A percentile compares a stretch with the other conserved stretches of the same genome.
phyloP scores from a whole-genome alignment of 2,888 invertebrate species.

The Pachymerium ferrugineum region DNA sequence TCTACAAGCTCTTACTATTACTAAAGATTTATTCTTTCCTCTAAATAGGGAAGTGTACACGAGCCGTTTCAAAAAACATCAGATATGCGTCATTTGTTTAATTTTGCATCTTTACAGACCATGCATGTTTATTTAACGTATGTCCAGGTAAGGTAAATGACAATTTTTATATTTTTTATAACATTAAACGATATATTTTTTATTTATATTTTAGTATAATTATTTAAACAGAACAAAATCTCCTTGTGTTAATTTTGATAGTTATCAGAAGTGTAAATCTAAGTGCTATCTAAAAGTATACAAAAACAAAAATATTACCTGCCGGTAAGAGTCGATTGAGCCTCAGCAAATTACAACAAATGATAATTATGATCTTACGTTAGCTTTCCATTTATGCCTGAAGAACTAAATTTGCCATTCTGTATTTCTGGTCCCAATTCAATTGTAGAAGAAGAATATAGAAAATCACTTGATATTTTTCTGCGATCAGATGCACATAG shows the following conservation, averaged over 20 bases:
- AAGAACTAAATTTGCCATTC: not conserved
- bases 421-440: not conserved
- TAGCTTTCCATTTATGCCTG: not conserved
- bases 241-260: not conserved
- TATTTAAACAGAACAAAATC: not conserved
- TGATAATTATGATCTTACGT: not conserved
- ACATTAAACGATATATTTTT: not conserved
- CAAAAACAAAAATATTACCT: not conserved
- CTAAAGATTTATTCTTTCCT: too few species aligned
- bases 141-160: not conserved
- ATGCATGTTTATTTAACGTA: not conserved
- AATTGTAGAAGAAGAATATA: not conserved
- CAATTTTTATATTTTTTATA: too few species aligned
- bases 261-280: not conserved
- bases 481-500: not conserved
- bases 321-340: not conserved
- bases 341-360: not conserved
- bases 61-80: not conserved
- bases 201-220: not conserved
- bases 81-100: not conserved
- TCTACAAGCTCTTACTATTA: too few species aligned
- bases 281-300: not conserved
- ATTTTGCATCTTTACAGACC: not conserved
- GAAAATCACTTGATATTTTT: not conserved
- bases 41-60: not conserved